A percentile compares a stretch with the other conserved stretches of the same genome.
phyloP scores from a whole-genome alignment of 2,113 vertebrate genomes.

The Vulpes ferrilata region DNA sequence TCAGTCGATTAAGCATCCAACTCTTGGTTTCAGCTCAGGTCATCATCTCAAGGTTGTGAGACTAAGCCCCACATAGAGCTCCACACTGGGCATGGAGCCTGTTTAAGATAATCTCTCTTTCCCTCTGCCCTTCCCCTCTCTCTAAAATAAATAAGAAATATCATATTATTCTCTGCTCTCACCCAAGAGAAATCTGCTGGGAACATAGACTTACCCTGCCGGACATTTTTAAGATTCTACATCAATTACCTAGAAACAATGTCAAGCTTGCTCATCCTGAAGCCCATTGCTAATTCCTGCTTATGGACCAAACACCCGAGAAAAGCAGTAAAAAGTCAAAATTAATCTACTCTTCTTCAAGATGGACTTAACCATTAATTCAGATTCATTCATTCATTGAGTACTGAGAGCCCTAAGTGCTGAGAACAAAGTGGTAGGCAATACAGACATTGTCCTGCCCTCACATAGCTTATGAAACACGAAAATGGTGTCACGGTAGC shows the following conservation, averaged over 20 bases:
- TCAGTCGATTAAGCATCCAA: background rate
- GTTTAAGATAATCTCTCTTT: background rate
- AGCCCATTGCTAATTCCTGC: background rate
- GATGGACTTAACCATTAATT: background rate
- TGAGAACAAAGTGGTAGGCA: background rate
- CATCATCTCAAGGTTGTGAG: background rate
- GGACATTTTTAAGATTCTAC: background rate
- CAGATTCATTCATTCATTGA: background rate
- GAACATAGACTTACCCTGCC: background rate
- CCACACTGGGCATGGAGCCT: background rate
- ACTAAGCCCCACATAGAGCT: background rate
- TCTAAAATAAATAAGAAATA: background rate
- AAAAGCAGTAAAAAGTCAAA: background rate
- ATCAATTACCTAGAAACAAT: background rate
- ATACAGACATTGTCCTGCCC: background rate
- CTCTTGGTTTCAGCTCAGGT: background rate
- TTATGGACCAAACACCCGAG: background rate
- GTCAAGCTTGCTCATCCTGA: background rate
- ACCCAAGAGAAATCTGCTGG: background rate
- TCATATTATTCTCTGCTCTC: background rate
- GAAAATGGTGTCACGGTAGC: fast-evolving
- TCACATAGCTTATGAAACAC: background rate
- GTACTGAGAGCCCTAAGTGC: background rate
- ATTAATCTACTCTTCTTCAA: background rate
- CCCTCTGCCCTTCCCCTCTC: background rate